A percentile compares a stretch with the other conserved stretches of the same genome.
phyloP scores from a whole-genome alignment of 2,888 invertebrate species.

The Heteromyza rotundicornis region DNA sequence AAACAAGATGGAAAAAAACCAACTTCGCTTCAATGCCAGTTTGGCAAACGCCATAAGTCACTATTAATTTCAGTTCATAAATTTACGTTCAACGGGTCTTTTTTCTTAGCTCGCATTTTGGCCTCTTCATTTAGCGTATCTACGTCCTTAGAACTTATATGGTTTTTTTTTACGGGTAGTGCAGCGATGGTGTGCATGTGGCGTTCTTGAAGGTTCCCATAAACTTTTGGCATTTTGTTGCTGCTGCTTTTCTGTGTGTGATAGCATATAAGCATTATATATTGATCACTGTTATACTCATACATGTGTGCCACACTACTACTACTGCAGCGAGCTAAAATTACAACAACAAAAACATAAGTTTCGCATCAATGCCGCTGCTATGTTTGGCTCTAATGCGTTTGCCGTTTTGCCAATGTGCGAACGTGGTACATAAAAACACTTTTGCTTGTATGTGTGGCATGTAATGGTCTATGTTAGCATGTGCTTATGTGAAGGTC shows the following conservation, averaged over 20 bases:
- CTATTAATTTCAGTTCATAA: constrained; percentile 39
- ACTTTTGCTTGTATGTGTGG: constrained; percentile 9
- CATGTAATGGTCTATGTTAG: constrained; percentile 5
- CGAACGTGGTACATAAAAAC: constrained; percentile 37
- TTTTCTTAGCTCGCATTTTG: background rate
- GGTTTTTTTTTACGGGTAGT: background rate
- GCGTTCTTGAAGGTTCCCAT: constrained; percentile 22
- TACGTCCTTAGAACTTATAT: background rate
- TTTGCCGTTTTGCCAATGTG: constrained; percentile 35
- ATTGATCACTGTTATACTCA: constrained; percentile 10
- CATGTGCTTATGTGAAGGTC: background rate
- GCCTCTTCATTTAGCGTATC: background rate
- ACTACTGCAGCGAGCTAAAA: too few relatives aligned
- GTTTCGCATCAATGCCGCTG: constrained; percentile 31
- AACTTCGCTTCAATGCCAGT: too few relatives aligned
- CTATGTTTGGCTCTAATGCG: constrained; percentile 33
- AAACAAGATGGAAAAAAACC: too few relatives aligned
- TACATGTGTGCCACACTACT: constrained; percentile 9
- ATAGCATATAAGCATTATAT: background rate
- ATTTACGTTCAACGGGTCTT: constrained; percentile 22
- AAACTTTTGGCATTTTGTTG: constrained; percentile 19
- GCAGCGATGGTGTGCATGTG: background rate
- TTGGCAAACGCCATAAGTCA: constrained; percentile 34
- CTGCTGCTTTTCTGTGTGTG: background rate
- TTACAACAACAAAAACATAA: too few relatives aligned